These are phyloP conservation scores for Leptonema lineaticorne DNA, from an alignment of 1,140 invertebrate species.

Conservation along the genomic window DNA sequence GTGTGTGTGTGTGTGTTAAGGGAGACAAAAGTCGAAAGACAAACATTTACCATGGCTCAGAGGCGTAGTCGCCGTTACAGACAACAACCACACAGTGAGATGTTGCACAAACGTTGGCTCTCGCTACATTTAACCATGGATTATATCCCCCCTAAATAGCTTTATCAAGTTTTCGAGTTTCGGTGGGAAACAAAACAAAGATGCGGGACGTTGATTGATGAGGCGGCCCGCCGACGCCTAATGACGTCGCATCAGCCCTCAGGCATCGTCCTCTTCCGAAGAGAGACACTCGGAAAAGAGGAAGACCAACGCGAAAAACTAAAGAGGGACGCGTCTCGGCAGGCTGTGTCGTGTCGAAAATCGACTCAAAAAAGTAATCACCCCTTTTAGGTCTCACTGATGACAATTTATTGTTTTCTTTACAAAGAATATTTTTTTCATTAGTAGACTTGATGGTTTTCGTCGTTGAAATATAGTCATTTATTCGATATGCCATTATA, in stretches of 20 bases:
- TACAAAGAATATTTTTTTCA: too few species aligned
- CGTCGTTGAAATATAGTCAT: too few species aligned
- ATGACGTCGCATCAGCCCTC: constrained; percentile 18
- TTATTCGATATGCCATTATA: too few species aligned
- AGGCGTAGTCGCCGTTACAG: neutral
- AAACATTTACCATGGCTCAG: constrained; percentile 17
- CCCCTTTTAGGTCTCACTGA: too few species aligned
- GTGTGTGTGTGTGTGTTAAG: neutral
- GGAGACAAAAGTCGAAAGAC: constrained; percentile 13
- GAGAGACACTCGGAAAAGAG: neutral
- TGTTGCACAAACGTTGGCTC: constrained; percentile 7
- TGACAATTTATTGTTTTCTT: too few species aligned
- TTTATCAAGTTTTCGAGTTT: constrained; percentile 34
- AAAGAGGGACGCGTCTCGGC: too few species aligned
- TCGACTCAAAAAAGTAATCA: too few species aligned
- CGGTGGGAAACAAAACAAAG: constrained; percentile 33
- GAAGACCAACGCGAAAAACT: too few species aligned
- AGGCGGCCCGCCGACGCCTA: constrained; percentile 17
- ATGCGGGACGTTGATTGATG: constrained; percentile 33
- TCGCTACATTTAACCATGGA: constrained; percentile 30
- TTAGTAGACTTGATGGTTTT: too few species aligned
- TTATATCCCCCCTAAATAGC: constrained; percentile 32
- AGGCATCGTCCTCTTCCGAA: neutral
- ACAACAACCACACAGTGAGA: neutral
- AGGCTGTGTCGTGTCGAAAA: too few species aligned